Base-by-base conservation (phyloP, 2,888 invertebrate species). In the Clitarchus hookeri region DNA sequence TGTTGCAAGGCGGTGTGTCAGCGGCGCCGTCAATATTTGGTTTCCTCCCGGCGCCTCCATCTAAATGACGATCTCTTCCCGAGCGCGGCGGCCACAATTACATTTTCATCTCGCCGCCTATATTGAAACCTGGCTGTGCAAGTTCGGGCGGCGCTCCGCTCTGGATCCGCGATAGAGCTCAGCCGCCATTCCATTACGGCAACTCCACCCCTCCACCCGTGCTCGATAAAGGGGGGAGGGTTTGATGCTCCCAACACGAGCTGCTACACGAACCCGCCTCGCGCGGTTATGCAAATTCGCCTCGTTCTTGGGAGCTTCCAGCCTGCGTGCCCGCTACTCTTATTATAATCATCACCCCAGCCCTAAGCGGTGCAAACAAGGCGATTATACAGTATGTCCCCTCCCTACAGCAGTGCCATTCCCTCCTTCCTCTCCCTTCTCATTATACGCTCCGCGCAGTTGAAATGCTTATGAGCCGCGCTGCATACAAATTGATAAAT, bases 91-190 rank as follows among this genome's bases (percentile, higher is more conserved):
- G 65, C 11, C 12, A n/a, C 65, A 65, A 65, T 65, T 65, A 65
- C 65, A 65, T 65, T 65, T 65, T 65, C 65, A 65, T 65, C 65
- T 65, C 65, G 65, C 65, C 8, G n/a, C 65, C 16, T 65, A 8
- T n/a, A n/a, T n/a, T 3, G 11, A 65, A 36, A 19, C 16, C 65
- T 65, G 13, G 65, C 8, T 11, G 13, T 65, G 65, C 65, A 65
- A 65, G 65, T 65, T 65, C 12, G 65, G 23, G 65, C 23, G 65
- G 8, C 53, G 53, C 36, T 4, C 65, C 13, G 8, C 48, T 2
- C 65, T 65, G 65, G 23, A 65, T 65, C 65, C n/a, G 65, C 65
- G 65, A 65, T 65, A 65, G 65, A 65, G 65, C 65, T 65, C 65
- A n/a, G 65, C 65, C 65, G 65, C 65, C 65, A 65, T 65, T 65